Evolutionary conservation across 2,888 invertebrate genomes (phyloP), one percentile per base, ranked within the genome.

Genomic region (Cryptus armator): DNA sequence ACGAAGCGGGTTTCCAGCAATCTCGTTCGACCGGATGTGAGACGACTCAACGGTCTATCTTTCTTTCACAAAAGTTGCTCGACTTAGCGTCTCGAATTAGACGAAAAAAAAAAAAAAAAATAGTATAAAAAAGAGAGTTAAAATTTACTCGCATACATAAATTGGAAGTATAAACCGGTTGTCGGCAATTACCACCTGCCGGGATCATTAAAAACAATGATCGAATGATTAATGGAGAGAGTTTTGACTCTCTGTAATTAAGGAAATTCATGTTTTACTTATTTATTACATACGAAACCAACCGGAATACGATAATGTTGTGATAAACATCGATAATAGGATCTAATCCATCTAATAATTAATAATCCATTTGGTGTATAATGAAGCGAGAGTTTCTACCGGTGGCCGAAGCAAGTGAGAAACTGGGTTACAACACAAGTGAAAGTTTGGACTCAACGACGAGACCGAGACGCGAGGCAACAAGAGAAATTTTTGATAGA

Each of bases 391-490:
- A 81, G 77, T 74, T 77, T 81, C 59, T 68, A 72, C 51, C 29
- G 56, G 37, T 51, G 56, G 53, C 44, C n/a, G 12, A 68, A 37
- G 19, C 53, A 78, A 64, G 43, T 67, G 72, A 62, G 78, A 70
- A 84, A 84, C 78, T 84, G 74, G 81, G 81, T 78, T 84, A 78
- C 74, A 64, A 62, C 68, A 51, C 70, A 64, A 84, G 81, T 81
- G 84, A 84, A 84, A 84, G 84, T 84, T 75, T 7, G 37, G 67
- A 51, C 51, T 53, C 32, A n/a, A 29, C 56, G 32, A n/a, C 24
- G 16, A 44, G 19, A 56, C 66, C 48, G 37, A 24, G 44, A 67
- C 68, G 32, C 32, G 37, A n/a, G 44, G 72, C 68, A 43, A 44
- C 43, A 43, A 74, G 75, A 75, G 70, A 78, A 74, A 83, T 79